Percentiles rank a stretch among this genome's conserved stretches.
Evolutionary conservation across 2,797 vertebrate genomes (phyloP).

Genomic region (Hippopotamyrus pictus): DNA sequence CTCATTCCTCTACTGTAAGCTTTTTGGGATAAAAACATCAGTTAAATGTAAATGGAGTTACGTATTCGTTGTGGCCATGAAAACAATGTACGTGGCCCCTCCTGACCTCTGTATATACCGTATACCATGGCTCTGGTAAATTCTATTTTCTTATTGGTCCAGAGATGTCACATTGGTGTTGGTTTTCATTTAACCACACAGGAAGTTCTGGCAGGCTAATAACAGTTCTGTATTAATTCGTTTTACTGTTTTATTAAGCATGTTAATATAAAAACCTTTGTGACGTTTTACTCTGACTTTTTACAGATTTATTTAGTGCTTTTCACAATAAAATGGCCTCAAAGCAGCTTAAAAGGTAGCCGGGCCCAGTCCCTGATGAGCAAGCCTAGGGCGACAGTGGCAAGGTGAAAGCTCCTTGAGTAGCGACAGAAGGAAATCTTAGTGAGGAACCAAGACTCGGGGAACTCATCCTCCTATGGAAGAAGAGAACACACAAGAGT

Average conservation of each 20-base stretch:
- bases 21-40: background rate
- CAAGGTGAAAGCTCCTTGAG: background rate
- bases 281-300: background rate
- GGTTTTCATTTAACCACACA: background rate
- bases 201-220: background rate
- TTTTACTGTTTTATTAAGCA: background rate
- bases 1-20: background rate
- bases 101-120: background rate
- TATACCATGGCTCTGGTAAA: background rate
- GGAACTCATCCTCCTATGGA: background rate
- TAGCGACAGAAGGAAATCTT: background rate
- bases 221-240: background rate
- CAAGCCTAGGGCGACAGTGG: background rate
- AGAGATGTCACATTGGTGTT: background rate
- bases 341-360: background rate
- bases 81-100: background rate
- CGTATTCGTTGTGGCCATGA: background rate
- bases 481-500: background rate
- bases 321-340: background rate
- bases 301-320: background rate
- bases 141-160: background rate
- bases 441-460: background rate
- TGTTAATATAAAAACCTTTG: background rate
- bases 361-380: background rate
- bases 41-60: background rate